phyloP scores from a whole-genome alignment of 2,113 vertebrate species.

The Gambusia affinis region DNA sequence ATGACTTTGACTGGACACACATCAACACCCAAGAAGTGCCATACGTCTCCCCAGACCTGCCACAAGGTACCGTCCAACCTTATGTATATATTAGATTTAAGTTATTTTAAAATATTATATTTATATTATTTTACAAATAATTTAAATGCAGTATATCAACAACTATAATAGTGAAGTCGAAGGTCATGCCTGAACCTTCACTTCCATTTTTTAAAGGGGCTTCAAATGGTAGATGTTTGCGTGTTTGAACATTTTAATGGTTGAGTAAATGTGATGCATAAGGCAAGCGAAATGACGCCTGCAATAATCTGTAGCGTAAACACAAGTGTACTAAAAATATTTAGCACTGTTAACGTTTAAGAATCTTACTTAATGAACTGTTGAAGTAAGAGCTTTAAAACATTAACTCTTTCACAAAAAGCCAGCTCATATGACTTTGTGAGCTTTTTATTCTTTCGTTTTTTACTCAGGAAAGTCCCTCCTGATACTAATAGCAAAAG shows the following conservation, averaged over 20 bases:
- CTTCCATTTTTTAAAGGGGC: too few species aligned
- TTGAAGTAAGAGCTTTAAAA: background rate
- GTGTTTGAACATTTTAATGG: too few species aligned
- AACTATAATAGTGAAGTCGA: background rate
- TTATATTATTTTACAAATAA: background rate
- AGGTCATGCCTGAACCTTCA: too few species aligned
- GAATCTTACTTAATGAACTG: too few species aligned
- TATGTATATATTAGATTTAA: too few species aligned
- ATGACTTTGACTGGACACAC: slow-evolving; percentile 97
- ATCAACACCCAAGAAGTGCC: slow-evolving; percentile 93
- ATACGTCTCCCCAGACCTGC: slow-evolving; percentile 90
- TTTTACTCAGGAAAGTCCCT: background rate
- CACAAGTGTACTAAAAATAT: background rate
- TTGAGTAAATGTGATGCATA: too few species aligned
- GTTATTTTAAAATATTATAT: background rate
- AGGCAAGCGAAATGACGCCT: too few species aligned
- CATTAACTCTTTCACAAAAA: background rate
- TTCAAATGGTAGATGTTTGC: too few species aligned
- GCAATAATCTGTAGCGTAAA: background rate
- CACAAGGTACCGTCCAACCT: slow-evolving; percentile 85
- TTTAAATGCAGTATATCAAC: background rate
- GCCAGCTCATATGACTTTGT: background rate
- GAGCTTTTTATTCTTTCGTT: background rate
- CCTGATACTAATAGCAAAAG: background rate
- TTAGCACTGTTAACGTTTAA: too few species aligned